A percentile compares a stretch with the other conserved stretches of the same genome.
Evolutionary conservation across 2,113 vertebrate species (phyloP).

Genomic region (Cephalopterus ornatus): DNA sequence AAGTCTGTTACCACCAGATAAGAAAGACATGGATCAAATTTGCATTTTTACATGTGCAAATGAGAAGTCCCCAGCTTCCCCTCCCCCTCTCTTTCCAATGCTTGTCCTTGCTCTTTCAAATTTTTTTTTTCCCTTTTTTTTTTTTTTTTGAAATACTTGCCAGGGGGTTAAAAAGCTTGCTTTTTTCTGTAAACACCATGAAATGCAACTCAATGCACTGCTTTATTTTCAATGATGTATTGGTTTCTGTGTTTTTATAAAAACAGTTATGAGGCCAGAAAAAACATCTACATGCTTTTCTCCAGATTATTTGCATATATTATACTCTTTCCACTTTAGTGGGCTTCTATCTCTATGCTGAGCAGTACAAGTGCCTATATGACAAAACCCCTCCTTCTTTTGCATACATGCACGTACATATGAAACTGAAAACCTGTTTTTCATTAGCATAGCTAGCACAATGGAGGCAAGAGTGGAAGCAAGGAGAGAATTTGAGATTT

Average conservation of each 20-base stretch:
- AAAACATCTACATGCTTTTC: not conserved
- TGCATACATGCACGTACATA: not conserved
- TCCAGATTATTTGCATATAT: slow-evolving; percentile 2
- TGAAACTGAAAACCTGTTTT: slow-evolving; percentile 25
- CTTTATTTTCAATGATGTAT: not conserved
- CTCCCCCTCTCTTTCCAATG: not conserved
- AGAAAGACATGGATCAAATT: slow-evolving; percentile 35
- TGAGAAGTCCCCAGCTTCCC: not conserved
- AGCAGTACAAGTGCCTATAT: not conserved
- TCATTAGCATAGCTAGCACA: slow-evolving; percentile 18
- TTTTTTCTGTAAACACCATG: not conserved
- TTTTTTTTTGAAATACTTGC: not conserved
- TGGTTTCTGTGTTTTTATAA: not conserved
- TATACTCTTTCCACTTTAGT: not conserved
- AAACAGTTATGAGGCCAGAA: not conserved
- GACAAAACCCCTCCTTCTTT: not conserved
- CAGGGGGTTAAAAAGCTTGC: not conserved
- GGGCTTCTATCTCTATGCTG: not conserved
- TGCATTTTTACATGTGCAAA: slow-evolving; percentile 50
- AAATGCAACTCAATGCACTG: not conserved
- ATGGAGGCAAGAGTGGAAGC: slow-evolving; percentile 14
- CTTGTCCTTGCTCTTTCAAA: not conserved
- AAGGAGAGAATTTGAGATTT: slow-evolving; percentile 47
- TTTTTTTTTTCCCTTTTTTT: not conserved
- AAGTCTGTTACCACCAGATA: slow-evolving; percentile 47